These are phyloP conservation scores for Characodon lateralis DNA, from an alignment of 2,797 vertebrate genomes.

Conservation along the genomic window DNA sequence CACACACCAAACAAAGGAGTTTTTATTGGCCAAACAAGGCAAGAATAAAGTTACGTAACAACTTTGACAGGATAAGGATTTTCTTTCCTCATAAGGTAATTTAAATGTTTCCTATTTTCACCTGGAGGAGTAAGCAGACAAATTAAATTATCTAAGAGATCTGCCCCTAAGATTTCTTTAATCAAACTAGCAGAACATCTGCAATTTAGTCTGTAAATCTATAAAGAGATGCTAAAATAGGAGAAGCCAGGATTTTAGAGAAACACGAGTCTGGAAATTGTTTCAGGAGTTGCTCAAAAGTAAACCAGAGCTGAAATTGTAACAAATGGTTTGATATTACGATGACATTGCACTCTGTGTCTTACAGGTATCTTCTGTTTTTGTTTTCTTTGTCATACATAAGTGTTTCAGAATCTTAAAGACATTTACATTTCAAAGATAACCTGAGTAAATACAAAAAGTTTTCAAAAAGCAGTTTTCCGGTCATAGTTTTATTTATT, in stretches of 20 bases:
- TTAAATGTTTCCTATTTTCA: not conserved
- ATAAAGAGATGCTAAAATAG: not conserved
- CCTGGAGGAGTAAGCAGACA: too few species aligned
- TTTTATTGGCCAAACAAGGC: not conserved
- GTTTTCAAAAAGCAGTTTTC: too few species aligned
- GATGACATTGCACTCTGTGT: not conserved
- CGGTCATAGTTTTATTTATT: too few species aligned
- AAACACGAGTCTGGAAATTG: not conserved
- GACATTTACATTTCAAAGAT: not conserved
- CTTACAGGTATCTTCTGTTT: not conserved
- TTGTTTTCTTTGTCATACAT: not conserved
- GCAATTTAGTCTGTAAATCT: not conserved
- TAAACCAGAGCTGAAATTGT: not conserved
- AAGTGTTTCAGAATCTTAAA: not conserved
- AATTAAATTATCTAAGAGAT: not conserved
- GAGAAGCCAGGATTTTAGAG: not conserved
- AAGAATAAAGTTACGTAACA: not conserved
- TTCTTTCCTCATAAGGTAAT: not conserved
- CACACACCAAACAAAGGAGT: conserved; percentile 3
- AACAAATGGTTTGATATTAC: not conserved
- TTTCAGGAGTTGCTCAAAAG: not conserved
- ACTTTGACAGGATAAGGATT: not conserved
- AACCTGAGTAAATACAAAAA: not conserved
- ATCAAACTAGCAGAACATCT: not conserved
- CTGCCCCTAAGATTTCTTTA: not conserved